Base-by-base conservation (phyloP, 2,797 vertebrate species). In the Scarus forsteni region DNA sequence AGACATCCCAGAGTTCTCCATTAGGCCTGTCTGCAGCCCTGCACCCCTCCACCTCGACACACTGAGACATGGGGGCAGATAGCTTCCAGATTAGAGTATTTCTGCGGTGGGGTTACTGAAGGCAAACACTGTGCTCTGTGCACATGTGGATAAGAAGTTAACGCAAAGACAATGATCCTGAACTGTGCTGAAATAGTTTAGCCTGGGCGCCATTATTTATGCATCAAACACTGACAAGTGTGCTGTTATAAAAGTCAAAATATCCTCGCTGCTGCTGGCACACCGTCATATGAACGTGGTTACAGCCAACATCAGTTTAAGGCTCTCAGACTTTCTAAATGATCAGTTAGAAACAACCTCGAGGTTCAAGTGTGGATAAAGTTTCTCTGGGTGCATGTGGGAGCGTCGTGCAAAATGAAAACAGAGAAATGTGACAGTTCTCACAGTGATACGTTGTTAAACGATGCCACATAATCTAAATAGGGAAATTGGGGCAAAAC, bases 171-270 rank as follows among this genome's bases (percentile, higher is more conserved):
- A 75, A 75, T 79, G 80, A 81, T 73, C 51, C 77, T 72, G 62
- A 61, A 59, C 70, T 75, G 73, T 81, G 66, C 66, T 51, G 77
- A 78, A 85, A 81, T 77, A 66, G 61, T 83, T 79, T 66, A 63
- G 57, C 73, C 74, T 60, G 78, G 60, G 69, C 74, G 77, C 71
- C 61, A 70, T 88, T 83, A 86, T 89, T 84, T 86, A 85, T 83
- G 86, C 80, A 85, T 79, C 80, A 79, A 85, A 86, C 74, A 64
- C 83, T 81, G 84, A 85, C 86, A 83, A 60, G 72, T 67, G 78
- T 81, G 54, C 56, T 66, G 85, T 85, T 90, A 88, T 87, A 84
- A 85, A 82, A 82, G 74, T 77, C 83, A 84, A 88, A 89, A 83
- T 83, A 77, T 88, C 84, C 83, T 77, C 68, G 62, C 67, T 70